Evolutionary conservation across 1,140 invertebrate species (phyloP), one percentile per base, ranked within the genome.

Genomic region (Caerostris extrusa): DNA sequence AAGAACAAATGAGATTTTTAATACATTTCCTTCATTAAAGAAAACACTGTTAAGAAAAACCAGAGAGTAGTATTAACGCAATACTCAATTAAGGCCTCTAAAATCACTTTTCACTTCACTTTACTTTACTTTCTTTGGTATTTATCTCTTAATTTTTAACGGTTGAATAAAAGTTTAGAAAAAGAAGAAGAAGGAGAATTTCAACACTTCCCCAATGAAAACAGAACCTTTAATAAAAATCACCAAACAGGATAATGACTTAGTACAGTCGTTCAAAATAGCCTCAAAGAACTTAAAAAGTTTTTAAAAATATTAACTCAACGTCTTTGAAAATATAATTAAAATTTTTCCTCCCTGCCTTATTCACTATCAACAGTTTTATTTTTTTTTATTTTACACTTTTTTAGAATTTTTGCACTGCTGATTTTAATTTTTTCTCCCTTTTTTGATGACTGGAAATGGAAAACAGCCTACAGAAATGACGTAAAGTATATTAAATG

Each of bases 401-500:
- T 19, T 85, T 71, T 85, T 85, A 19, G 12, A 8, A 17, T 50
- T 81, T 81, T 34, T 34, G 6, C 34, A 3, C n/a, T 57, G 53
- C 14, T 12, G 7, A 57, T 58, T 86, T 86, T 81, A 19, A 3
- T 50, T 34, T 81, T 34, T 58, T 60, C 58, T 85, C 57, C 56
- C n/a, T n/a, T 4, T 77, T 53, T 19, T 81, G 19, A 17, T 53
- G 19, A 81, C 19, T 81, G 71, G 61, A 67, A 67, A 67, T n/a
- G 61, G 61, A 67, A n/a, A 67, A 67, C 61, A 67, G 61, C 61
- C 12, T 5, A 67, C 61, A 67, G 17, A n/a, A 12, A n/a, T 17
- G 61, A 67, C 61, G 61, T 67, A 67, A 67, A 67, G 17, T 55
- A 60, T n/a, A 61, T 88, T 53, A 88, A 88, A 88, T n/a, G 53